These are phyloP conservation scores for Solea senegalensis DNA, from an alignment of 2,113 vertebrate species.

Conservation along the genomic window DNA sequence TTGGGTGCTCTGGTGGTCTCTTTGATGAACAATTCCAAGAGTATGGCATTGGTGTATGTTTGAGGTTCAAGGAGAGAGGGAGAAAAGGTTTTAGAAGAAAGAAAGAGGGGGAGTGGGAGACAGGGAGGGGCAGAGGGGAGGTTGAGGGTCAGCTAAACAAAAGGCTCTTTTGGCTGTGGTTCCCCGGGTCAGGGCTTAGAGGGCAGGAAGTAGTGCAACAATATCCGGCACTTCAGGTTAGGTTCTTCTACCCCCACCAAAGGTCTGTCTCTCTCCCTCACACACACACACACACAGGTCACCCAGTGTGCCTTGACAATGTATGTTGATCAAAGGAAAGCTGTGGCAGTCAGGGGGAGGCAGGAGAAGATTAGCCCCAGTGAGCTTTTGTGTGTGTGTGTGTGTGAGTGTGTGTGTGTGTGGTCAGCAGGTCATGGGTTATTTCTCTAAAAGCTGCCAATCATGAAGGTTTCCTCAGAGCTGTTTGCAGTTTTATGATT, in stretches of 20 bases:
- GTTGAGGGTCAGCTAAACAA: slow-evolving; percentile 74
- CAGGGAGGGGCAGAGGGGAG: slow-evolving; percentile 54
- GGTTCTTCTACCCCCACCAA: slow-evolving; percentile 45
- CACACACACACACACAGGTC: slow-evolving; percentile 59
- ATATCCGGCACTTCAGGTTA: slow-evolving; percentile 73
- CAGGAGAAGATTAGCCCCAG: slow-evolving; percentile 56
- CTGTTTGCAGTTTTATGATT: slow-evolving; percentile 13
- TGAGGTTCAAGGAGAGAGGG: slow-evolving; percentile 73
- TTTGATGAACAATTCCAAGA: slow-evolving; percentile 74
- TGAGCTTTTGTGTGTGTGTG: slow-evolving; percentile 33
- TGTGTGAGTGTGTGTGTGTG: slow-evolving; percentile 41
- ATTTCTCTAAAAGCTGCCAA: slow-evolving; percentile 39
- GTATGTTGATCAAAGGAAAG: slow-evolving; percentile 70
- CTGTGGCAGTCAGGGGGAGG: slow-evolving; percentile 40
- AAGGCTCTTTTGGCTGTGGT: slow-evolving; percentile 61
- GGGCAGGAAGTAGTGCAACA: slow-evolving; percentile 75
- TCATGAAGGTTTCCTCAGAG: slow-evolving; percentile 19
- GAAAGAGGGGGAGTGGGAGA: slow-evolving; percentile 34
- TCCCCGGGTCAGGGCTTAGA: slow-evolving; percentile 71
- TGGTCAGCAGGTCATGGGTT: slow-evolving; percentile 53
- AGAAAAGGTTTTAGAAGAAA: slow-evolving; percentile 43
- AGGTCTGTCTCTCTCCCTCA: slow-evolving; percentile 32
- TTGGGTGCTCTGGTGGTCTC: slow-evolving; percentile 55
- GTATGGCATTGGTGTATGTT: slow-evolving; percentile 61
- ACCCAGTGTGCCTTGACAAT: slow-evolving; percentile 73